These are phyloP conservation scores for Sarcophaga carnaria DNA, from an alignment of 2,888 invertebrate genomes.

Conservation along the genomic window DNA sequence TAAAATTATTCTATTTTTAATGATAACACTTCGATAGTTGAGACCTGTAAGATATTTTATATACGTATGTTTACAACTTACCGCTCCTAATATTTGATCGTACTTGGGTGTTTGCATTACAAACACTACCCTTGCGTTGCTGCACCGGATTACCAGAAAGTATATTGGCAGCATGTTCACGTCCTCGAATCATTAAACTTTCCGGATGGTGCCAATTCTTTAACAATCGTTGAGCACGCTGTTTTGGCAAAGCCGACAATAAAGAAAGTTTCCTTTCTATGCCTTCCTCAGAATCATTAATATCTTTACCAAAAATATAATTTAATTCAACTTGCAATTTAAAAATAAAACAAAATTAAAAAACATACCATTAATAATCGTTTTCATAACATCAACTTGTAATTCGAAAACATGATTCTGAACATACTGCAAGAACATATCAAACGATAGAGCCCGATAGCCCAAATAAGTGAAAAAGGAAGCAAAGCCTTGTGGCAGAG, in stretches of 20 bases:
- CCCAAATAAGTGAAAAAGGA: conserved; percentile 95
- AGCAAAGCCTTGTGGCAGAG: conserved; percentile 92
- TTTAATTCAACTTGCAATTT: neutral
- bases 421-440: conserved; percentile 92
- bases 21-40: too few relatives aligned
- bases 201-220: conserved; percentile 90
- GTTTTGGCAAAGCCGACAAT: conserved; percentile 88
- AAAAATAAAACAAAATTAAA: neutral
- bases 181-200: conserved; percentile 89
- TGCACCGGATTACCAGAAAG: conserved; percentile 86
- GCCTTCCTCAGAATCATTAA: conserved; percentile 83
- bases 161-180: conserved; percentile 91
- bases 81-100: conserved; percentile 74
- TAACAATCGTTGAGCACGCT: conserved; percentile 89
- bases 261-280: conserved; percentile 88
- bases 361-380: conserved; percentile 88
- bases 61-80: conserved; percentile 66
- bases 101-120: conserved; percentile 69
- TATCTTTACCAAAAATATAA: conserved; percentile 78
- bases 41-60: neutral
- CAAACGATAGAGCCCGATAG: conserved; percentile 89
- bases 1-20: too few relatives aligned
- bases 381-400: conserved; percentile 93
- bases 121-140: conserved; percentile 73
- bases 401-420: conserved; percentile 92